These are phyloP conservation scores for Synanceia verrucosa DNA, from an alignment of 2,797 vertebrate genomes.

Conservation along the genomic window DNA sequence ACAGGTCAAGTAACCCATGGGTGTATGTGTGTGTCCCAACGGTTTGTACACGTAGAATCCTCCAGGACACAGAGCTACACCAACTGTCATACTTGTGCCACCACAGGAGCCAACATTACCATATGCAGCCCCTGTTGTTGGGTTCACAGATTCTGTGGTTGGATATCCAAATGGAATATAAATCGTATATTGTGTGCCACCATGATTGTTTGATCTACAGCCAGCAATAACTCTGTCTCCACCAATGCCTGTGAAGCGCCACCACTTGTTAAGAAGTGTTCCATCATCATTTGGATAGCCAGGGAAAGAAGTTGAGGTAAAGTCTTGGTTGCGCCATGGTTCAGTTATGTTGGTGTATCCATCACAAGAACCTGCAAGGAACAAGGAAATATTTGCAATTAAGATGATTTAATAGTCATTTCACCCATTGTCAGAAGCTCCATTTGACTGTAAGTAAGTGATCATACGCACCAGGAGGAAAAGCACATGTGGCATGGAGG, in stretches of 20 bases:
- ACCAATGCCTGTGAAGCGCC: slow-evolving; percentile 60
- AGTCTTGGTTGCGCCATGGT: slow-evolving; percentile 56
- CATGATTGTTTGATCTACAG: accelerated
- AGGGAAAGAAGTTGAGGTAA: not conserved
- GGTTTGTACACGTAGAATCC: slow-evolving; percentile 55
- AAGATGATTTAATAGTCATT: not conserved
- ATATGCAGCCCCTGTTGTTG: not conserved
- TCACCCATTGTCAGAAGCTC: not conserved
- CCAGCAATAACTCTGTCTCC: slow-evolving; percentile 19
- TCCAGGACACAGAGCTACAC: slow-evolving; percentile 46
- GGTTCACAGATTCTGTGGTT: not conserved
- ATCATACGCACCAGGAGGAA: not conserved
- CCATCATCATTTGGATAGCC: not conserved
- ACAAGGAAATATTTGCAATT: not conserved
- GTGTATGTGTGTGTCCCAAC: accelerated
- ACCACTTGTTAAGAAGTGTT: slow-evolving; percentile 5
- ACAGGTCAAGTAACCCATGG: slow-evolving; percentile 41
- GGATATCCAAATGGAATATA: not conserved
- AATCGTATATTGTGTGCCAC: slow-evolving; percentile 12
- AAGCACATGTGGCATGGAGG: not conserved
- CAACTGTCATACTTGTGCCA: accelerated
- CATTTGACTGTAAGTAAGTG: not conserved
- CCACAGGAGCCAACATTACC: accelerated
- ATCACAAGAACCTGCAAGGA: slow-evolving; percentile 43
- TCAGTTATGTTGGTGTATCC: slow-evolving; percentile 39